Base-by-base conservation (phyloP, 23 tunicate species). In the Aplidium turbinatum region DNA sequence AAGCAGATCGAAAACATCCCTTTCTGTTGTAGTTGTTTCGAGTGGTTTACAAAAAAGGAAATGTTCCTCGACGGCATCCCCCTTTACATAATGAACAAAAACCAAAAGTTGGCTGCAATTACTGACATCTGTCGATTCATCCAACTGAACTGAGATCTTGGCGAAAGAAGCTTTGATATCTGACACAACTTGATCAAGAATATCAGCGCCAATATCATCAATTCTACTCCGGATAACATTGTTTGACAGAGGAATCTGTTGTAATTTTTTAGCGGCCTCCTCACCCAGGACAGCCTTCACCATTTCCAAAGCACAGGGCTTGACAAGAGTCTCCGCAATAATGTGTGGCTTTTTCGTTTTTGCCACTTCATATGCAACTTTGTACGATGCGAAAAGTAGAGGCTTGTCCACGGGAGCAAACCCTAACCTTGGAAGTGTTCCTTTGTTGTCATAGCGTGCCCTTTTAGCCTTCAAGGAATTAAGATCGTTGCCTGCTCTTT, bases 301-400 rank as follows among this genome's bases (percentile, higher is more conserved):
- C 52, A 35, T 66, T 66, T 66, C 52, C 40, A 66, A 66, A 66
- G 61, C 61, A 54, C 23, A 54, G 61, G 20, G 61, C 61, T 54
- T 54, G 61, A 54, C 21, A 54, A 54, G 73, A 66, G 38, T 66
- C 25, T 66, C 51, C 19, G 52, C 73, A 35, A 66, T 66, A 31
- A 52, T 66, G 73, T 66, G 73, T 35, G 73, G 73, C 38, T 66
- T 66, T 35, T 66, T 66, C 47, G 18, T 66, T 66, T 66, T 66
- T 20, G 52, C 73, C 38, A 66, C 40, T 66, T 66, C 52, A 30
- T 38, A 66, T 66, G 73, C 52, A 13, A 66, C 73, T 66, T 66
- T 66, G 73, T 66, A 35, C 23, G 73, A 66, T 34, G 73, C 73
- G 38, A 66, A 35, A 31, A 66, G 73, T 35, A 66, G 73, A n/a